These are phyloP conservation scores for Coccyzus lansbergi DNA, from an alignment of 2,797 vertebrate genomes.

Conservation along the genomic window DNA sequence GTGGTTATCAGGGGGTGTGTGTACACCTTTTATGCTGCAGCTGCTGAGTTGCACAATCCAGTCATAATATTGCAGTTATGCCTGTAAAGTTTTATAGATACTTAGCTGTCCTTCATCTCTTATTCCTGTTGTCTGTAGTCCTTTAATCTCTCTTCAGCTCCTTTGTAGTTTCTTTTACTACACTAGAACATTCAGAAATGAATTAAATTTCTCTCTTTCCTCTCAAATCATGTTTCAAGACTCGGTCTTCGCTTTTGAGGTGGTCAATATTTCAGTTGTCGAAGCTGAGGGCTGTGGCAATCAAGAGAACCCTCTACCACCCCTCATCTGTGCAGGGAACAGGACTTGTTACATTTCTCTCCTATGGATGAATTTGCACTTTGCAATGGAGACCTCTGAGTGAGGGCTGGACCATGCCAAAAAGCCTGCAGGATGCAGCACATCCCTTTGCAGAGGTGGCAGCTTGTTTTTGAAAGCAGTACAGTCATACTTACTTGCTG, in stretches of 20 bases:
- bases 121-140: neutral
- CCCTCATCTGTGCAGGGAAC: neutral
- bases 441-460: neutral
- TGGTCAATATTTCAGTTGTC: neutral
- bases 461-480: neutral
- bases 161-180: neutral
- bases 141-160: neutral
- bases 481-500: neutral
- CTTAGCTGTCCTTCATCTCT: neutral
- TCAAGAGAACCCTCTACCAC: neutral
- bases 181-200: neutral
- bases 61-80: neutral
- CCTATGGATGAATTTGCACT: neutral
- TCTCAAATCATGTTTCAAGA: neutral
- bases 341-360: neutral
- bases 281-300: accelerated
- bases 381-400: neutral
- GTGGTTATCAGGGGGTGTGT: neutral
- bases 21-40: neutral
- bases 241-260: neutral
- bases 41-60: neutral
- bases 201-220: neutral
- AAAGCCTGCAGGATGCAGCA: neutral
- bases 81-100: neutral
- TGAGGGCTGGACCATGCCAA: accelerated